Base-by-base conservation (phyloP, 2,888 invertebrate species). In the Polydesmus complanatus region DNA sequence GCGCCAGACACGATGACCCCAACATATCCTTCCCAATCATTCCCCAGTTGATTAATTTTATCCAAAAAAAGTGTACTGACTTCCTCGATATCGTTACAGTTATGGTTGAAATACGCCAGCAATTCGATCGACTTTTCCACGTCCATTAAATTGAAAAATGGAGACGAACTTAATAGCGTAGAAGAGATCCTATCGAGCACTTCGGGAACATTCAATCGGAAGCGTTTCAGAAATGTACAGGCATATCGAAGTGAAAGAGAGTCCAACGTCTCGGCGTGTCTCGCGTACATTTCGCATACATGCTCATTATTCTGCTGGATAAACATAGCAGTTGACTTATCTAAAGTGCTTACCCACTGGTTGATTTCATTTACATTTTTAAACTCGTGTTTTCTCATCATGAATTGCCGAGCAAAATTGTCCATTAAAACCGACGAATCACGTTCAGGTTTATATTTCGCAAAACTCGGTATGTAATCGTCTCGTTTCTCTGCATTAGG, bases 231-330 rank as follows among this genome's bases (percentile, higher is more conserved):
- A 5, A 27, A 47, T 5, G 21, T 26, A 25, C 22, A 25, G 14
- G 57, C 50, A 14, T 27, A 22, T 26, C 22, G 18, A 25, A 51
- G 25, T 1, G 26, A 18, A 1, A 11, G 21, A 18, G 22, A 11
- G 23, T 22, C 50, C 18, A 51, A 14, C 19, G 56, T 19, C 3
- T 25, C 19, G 5, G 56, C 26, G 25, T 49, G 56, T 18, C 5
- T 21, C n/a, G 8, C 1, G 48, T 61, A 61, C n/a, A 61, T 25
- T 49, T 56, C 61, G 25, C 18, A 26, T n/a, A 61, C n/a, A 49
- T 56, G 50, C 11, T 47, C 23, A 26, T 23, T 25, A 8, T 56
- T 25, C 3, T 22, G 27, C 11, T 58, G 52, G 27, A 51, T 51
- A 52, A 53, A 48, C 21, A 25, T 11, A 19, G 18, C 23, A 19